Percentiles rank a stretch among this genome's conserved stretches.
Conservation (phyloP, 2,888 invertebrate genomes). For the Apodemia mormo region DNA sequence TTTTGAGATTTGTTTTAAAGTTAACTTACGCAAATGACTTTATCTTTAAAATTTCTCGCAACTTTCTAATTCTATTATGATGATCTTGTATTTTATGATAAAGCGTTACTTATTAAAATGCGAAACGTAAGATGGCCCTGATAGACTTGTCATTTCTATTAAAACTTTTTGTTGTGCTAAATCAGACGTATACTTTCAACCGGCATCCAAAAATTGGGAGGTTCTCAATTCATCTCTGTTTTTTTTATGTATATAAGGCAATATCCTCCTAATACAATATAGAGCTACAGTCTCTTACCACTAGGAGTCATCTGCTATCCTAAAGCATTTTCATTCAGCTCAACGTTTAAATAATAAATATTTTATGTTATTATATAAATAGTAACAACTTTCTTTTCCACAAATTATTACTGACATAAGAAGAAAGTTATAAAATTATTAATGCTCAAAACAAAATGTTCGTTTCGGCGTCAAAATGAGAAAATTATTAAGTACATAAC, state of each 20-base stretch:
- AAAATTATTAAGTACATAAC: not conserved
- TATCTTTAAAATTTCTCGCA: conserved; percentile 4
- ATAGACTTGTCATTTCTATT: not conserved
- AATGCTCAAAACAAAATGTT: not conserved
- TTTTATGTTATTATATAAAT: not conserved
- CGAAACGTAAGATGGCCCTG: not conserved
- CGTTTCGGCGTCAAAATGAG: not conserved
- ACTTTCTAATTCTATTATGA: conserved; percentile 15
- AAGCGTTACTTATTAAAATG: conserved; percentile 14
- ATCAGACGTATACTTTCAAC: too few relatives aligned
- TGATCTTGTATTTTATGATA: not conserved
- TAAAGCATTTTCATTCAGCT: not conserved
- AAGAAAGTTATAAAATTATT: conserved; percentile 3
- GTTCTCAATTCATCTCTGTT: too few relatives aligned
- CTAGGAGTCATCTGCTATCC: too few relatives aligned
- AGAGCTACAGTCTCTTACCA: too few relatives aligned
- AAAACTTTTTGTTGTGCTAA: too few relatives aligned
- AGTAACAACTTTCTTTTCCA: not conserved
- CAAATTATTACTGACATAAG: not conserved
- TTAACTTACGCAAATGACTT: conserved; percentile 1
- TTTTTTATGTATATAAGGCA: not conserved
- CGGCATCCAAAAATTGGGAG: too few relatives aligned
- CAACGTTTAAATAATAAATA: not conserved
- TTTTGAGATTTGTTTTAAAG: not conserved
- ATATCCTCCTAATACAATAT: not conserved